Conservation (phyloP, 2,113 vertebrate genomes). For the Panthera uncia region DNA sequence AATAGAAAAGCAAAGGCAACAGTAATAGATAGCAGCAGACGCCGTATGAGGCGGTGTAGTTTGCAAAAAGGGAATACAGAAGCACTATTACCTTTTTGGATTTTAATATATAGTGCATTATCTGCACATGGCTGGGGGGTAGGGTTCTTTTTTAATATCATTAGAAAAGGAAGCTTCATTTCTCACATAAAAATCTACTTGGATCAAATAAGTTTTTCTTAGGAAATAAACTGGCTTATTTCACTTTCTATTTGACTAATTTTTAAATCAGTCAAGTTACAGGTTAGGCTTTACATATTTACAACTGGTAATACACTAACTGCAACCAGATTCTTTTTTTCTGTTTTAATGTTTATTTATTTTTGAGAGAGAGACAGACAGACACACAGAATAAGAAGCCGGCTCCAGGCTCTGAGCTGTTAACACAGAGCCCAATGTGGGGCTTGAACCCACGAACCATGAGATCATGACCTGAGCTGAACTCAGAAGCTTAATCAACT, state of each 20-base stretch:
- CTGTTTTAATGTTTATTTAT: too few relatives aligned
- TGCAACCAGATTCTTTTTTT: background rate
- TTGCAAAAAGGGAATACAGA: conserved; percentile 2
- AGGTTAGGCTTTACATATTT: conserved; percentile 42
- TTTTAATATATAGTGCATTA: conserved; percentile 25
- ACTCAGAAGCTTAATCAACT: too few relatives aligned
- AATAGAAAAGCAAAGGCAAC: conserved; percentile 6
- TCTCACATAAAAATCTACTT: conserved; percentile 1
- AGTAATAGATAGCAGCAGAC: background rate
- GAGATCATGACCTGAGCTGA: too few relatives aligned
- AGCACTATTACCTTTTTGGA: background rate
- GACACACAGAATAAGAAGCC: too few relatives aligned
- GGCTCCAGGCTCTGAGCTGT: too few relatives aligned
- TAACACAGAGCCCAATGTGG: too few relatives aligned
- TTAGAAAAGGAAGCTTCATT: conserved; percentile 5
- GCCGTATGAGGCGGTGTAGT: background rate
- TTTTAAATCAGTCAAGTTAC: conserved; percentile 45
- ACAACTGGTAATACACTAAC: background rate
- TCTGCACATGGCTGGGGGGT: background rate
- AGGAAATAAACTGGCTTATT: conserved; percentile 47
- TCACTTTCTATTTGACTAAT: conserved; percentile 12
- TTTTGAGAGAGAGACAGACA: too few relatives aligned
- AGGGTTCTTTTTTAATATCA: conserved; percentile 3
- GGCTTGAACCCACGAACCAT: too few relatives aligned
- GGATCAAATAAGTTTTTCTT: conserved; percentile 30